Evolutionary conservation across 2,888 invertebrate genomes (phyloP).

Genomic region (Aleiodes alternator): DNA sequence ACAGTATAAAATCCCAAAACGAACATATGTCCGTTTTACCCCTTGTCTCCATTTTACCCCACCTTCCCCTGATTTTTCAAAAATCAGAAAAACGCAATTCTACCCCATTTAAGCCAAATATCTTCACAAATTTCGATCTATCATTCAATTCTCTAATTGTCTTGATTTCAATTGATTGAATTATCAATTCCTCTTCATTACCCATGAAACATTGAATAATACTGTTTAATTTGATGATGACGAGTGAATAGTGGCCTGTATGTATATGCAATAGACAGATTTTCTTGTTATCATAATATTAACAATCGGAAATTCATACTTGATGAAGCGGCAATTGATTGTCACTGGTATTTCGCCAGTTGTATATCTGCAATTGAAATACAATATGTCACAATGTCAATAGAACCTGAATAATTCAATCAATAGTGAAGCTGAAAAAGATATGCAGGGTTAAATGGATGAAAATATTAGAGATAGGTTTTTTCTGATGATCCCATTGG

Average conservation of each 20-base stretch:
- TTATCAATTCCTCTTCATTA: conserved; percentile 30
- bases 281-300: conserved; percentile 15
- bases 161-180: background rate
- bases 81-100: too few relatives aligned
- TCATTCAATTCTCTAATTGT: conserved; percentile 18
- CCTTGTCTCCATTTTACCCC: too few relatives aligned
- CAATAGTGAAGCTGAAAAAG: too few relatives aligned
- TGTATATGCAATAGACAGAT: conserved; percentile 8
- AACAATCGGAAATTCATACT: conserved; percentile 8
- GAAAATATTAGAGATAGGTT: too few relatives aligned
- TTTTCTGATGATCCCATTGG: too few relatives aligned
- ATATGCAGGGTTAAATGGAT: too few relatives aligned
- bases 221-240: background rate
- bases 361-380: conserved; percentile 4
- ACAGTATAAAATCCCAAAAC: too few relatives aligned
- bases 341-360: background rate
- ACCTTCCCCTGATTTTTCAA: too few relatives aligned
- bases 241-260: background rate
- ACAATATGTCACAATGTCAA: background rate
- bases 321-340: conserved; percentile 9
- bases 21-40: too few relatives aligned
- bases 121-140: background rate
- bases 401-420: background rate
- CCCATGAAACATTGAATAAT: background rate
- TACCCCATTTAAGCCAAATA: too few relatives aligned